Evolutionary conservation across 1,140 invertebrate genomes (phyloP).

Genomic region (Bombus impatiens): DNA sequence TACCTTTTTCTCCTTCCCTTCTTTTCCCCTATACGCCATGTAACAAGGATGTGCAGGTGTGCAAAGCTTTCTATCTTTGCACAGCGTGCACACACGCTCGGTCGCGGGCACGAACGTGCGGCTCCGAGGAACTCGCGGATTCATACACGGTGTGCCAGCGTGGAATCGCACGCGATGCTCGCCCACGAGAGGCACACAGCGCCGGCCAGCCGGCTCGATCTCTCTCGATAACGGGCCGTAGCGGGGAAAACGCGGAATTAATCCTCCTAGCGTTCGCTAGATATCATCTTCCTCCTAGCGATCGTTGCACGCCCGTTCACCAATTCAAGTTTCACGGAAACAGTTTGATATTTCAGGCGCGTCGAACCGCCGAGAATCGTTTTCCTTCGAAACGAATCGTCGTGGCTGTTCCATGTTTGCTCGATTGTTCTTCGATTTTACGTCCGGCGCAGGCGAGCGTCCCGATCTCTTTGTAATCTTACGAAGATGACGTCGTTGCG

Average conservation of each 20-base stretch:
- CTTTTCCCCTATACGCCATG: slow-evolving; percentile 10
- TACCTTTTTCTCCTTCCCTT: background rate
- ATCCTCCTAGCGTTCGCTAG: slow-evolving; percentile 19
- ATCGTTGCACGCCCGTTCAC: background rate
- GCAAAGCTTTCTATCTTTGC: slow-evolving; percentile 56
- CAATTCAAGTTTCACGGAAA: background rate
- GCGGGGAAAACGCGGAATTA: slow-evolving; percentile 20
- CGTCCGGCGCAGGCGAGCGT: background rate
- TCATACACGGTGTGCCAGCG: slow-evolving; percentile 36
- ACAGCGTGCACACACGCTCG: background rate
- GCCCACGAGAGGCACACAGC: background rate
- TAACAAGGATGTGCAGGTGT: slow-evolving; percentile 54
- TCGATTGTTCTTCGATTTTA: background rate
- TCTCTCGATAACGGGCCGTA: slow-evolving; percentile 6
- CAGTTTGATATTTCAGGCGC: slow-evolving; percentile 1
- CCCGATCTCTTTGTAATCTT: no score
- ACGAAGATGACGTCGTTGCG: background rate
- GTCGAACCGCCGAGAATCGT: background rate
- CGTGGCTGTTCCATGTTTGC: background rate
- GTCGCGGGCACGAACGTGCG: background rate
- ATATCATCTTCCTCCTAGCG: background rate
- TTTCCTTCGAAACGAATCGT: background rate
- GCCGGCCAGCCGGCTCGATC: background rate
- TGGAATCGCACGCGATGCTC: slow-evolving; percentile 37
- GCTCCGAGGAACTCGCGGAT: background rate